Evolutionary conservation across 2,113 vertebrate species (phyloP).

Genomic region (human): GRCh38 chr3:74538001-74538500

Average conservation of each 20-base stretch:
- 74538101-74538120: not conserved
- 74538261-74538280: constrained; percentile 25
- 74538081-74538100: not conserved
- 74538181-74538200: accelerated
- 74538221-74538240: not conserved
- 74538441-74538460: constrained; percentile 40
- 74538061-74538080: not conserved
- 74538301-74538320: not conserved
- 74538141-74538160: not conserved
- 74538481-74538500: not conserved
- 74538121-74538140: not conserved
- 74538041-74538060: not conserved
- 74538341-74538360: not conserved
- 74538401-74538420: constrained; percentile 18
- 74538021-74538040: not conserved
- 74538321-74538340: constrained; percentile 44
- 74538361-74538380: constrained; percentile 47
- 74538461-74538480: constrained; percentile 22
- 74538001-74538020: not conserved
- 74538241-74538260: not conserved
- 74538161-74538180: not conserved
- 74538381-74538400: not conserved
- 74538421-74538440: not conserved
- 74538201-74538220: not conserved
- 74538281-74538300: not conserved